Percentiles rank a stretch among this genome's conserved stretches.
Conservation (phyloP, 53 echinoderm and acorn worm genomes). For the Crossaster papposus region DNA sequence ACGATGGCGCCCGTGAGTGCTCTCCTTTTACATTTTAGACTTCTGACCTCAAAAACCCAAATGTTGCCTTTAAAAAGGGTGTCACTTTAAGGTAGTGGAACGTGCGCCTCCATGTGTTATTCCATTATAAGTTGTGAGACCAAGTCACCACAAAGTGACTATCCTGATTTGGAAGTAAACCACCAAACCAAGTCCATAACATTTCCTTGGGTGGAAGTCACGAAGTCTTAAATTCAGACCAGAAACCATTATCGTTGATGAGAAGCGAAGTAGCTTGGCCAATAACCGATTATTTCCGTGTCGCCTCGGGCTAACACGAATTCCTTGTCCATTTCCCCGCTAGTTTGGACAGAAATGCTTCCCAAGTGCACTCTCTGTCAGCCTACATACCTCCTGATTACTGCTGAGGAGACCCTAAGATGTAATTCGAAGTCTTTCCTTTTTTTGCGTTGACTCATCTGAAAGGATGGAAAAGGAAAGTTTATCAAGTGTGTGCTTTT, state of each 20-base stretch:
- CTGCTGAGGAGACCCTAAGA: background rate
- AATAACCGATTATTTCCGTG: background rate
- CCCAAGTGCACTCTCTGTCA: background rate
- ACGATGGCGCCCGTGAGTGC: too few relatives aligned
- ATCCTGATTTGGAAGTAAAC: background rate
- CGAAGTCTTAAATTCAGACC: background rate
- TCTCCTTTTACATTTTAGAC: too few relatives aligned
- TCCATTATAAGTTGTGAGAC: too few relatives aligned
- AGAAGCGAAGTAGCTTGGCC: conserved; percentile 4
- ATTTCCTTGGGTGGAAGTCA: background rate
- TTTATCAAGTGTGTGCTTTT: background rate
- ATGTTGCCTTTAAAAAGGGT: too few relatives aligned
- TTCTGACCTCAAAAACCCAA: too few relatives aligned
- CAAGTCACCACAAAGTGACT: background rate
- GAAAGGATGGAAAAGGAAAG: background rate
- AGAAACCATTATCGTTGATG: background rate
- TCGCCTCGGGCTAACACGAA: conserved; percentile 19
- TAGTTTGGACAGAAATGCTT: background rate
- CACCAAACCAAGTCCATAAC: background rate
- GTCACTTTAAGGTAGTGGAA: too few relatives aligned
- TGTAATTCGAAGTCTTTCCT: background rate
- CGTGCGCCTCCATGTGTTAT: too few relatives aligned
- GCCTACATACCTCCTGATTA: background rate
- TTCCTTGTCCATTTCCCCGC: conserved; percentile 1
- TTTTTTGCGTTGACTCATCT: background rate